Evolutionary conservation across 2,797 vertebrate genomes (phyloP).

Genomic region (Hephaestus fuliginosus): DNA sequence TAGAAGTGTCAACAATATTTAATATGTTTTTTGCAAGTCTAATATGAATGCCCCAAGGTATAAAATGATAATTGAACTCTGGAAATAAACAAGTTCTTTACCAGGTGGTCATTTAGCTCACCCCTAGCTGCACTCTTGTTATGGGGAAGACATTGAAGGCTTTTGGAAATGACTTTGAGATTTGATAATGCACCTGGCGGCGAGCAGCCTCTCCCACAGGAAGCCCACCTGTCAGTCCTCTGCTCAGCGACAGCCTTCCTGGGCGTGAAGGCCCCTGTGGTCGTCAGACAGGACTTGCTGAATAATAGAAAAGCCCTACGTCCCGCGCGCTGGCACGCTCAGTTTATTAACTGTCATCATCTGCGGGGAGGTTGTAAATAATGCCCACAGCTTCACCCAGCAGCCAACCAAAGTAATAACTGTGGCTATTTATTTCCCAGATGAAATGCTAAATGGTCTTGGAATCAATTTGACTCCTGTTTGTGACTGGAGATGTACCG

Average conservation of each 20-base stretch:
- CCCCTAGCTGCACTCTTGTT: constrained; percentile 6
- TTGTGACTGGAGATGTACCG: constrained; percentile 28
- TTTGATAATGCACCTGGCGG: constrained; percentile 56
- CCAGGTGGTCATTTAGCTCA: constrained; percentile 4
- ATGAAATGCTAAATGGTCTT: constrained; percentile 52
- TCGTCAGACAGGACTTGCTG: constrained; percentile 46
- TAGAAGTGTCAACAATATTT: neutral
- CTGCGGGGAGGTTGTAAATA: constrained; percentile 61
- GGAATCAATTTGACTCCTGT: constrained; percentile 37
- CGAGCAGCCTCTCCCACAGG: constrained; percentile 43
- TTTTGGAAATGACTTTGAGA: constrained; percentile 55
- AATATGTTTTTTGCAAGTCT: neutral
- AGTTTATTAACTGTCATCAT: constrained; percentile 69
- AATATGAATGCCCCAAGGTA: neutral
- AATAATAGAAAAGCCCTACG: constrained; percentile 58
- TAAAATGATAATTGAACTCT: neutral
- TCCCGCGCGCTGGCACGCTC: constrained; percentile 34
- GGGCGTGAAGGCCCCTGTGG: constrained; percentile 40
- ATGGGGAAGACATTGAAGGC: constrained; percentile 46
- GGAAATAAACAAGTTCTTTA: neutral
- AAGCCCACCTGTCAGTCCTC: constrained; percentile 54
- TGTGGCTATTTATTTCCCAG: constrained; percentile 62
- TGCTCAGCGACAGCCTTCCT: constrained; percentile 29
- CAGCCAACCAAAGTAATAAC: constrained; percentile 61
- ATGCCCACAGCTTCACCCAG: constrained; percentile 56